Conservation (phyloP, 2,797 vertebrate genomes). For the Tadarida brasiliensis region DNA sequence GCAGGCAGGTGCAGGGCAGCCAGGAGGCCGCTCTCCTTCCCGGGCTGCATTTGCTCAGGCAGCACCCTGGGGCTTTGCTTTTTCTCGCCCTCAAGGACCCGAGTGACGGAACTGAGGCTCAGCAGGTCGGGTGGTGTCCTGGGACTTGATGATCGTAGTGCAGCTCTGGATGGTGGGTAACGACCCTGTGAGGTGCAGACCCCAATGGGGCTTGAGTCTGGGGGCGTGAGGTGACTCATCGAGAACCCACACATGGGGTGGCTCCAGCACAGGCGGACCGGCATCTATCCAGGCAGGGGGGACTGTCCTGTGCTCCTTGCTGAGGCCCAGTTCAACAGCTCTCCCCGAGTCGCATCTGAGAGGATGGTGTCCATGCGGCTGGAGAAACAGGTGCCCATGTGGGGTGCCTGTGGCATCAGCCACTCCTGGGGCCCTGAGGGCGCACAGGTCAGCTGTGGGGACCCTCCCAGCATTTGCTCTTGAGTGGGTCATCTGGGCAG, state of each 20-base stretch:
- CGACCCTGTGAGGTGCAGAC: background rate
- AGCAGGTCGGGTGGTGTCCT: rapidly evolving
- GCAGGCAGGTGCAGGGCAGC: background rate
- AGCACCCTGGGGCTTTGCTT: background rate
- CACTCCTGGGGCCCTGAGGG: no score
- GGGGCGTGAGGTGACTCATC: background rate
- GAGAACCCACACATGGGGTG: background rate
- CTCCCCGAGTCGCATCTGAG: background rate
- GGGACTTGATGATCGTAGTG: rapidly evolving
- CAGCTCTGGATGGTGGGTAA: background rate
- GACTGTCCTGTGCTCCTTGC: no score
- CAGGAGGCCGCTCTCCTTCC: background rate
- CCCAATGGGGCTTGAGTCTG: background rate
- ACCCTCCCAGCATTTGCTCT: background rate
- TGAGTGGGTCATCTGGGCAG: background rate
- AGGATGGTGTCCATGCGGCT: background rate
- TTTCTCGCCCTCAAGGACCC: background rate
- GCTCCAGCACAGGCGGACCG: background rate
- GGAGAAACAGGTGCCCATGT: background rate
- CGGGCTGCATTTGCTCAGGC: background rate
- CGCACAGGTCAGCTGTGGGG: background rate
- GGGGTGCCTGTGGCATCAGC: rapidly evolving
- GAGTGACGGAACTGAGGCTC: background rate
- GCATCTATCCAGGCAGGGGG: background rate
- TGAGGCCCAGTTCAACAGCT: background rate